Evolutionary conservation across 2,797 vertebrate genomes (phyloP), one percentile per base, ranked within the genome.

Genomic region (Paramormyrops hopkinsi): DNA sequence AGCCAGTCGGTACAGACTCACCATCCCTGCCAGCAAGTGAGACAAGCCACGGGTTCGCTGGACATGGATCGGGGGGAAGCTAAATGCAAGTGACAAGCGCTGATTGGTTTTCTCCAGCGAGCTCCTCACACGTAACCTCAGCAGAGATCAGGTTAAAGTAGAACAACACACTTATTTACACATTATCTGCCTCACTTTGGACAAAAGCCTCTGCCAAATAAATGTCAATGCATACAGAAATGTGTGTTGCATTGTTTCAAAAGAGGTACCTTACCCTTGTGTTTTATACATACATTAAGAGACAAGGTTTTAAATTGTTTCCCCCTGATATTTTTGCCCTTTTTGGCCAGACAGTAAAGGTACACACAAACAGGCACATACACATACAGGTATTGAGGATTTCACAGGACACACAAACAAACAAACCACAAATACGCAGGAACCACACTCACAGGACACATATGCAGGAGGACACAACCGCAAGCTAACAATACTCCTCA

Each of bases 91-190:
- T 79, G 73, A 79, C 37, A 79, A 41, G 73, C 41, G 7, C 41
- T 79, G 73, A 79, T 46, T 41, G 41, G 73, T 44, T 79, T 46
- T 79, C 73, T 79, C 33, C 73, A 79, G 73, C 11, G 41, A 41
- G 73, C 41, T 79, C 19, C 41, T n/a, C 73, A 79, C 73, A 79
- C 19, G 2, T 3, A 46, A 46, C 73, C 33, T 79, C 83, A 33
- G 44, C 50, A 79, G 17, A 79, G 33, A 79, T 79, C 41, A 46
- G 73, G 73, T 79, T 44, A n/a, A 79, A 19, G 73, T 79, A 79
- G 73, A 79, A 79, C 41, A 79, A 46, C 73, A 89, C 89, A 85
- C 90, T 90, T 82, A 88, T 83, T 69, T 65, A 90, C 85, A 88
- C 54, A 90, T 69, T 73, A 73, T 37, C 65, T 73, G 29, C 65